Conservation (phyloP, 2,113 vertebrate genomes). For the Actinemys pallida region DNA sequence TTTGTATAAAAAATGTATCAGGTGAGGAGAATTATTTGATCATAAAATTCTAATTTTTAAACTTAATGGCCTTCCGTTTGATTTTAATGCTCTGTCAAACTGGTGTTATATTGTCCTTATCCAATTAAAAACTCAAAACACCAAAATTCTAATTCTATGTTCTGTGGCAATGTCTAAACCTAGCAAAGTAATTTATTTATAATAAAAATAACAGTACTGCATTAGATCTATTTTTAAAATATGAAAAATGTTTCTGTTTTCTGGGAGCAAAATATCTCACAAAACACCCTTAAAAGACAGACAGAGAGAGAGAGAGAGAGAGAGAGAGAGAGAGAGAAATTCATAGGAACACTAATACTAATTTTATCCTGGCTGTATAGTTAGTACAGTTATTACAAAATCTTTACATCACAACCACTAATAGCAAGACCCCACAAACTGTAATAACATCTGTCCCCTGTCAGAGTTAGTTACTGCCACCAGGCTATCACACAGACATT, state of each 20-base stretch:
- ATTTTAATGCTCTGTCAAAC: neutral
- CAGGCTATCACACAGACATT: neutral
- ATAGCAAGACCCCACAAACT: neutral
- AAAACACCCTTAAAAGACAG: neutral
- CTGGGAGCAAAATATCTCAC: neutral
- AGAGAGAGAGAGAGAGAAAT: too few relatives aligned
- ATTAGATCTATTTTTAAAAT: neutral
- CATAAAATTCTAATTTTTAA: neutral
- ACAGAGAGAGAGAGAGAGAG: too few relatives aligned
- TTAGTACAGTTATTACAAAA: neutral
- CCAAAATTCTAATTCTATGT: neutral
- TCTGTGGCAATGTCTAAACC: neutral
- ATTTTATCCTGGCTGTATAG: neutral
- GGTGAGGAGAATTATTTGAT: neutral
- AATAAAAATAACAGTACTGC: neutral
- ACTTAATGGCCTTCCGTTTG: neutral
- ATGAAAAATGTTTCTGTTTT: neutral
- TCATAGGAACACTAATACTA: neutral
- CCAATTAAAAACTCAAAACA: accelerated
- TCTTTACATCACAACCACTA: neutral
- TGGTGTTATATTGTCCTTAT: neutral
- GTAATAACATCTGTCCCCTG: neutral
- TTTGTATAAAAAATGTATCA: neutral
- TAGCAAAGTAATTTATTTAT: neutral
- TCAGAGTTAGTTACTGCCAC: neutral